A percentile compares a stretch with the other conserved stretches of the same genome.
phyloP scores from a whole-genome alignment of 1,140 invertebrate species.

The Penaeus chinensis region DNA sequence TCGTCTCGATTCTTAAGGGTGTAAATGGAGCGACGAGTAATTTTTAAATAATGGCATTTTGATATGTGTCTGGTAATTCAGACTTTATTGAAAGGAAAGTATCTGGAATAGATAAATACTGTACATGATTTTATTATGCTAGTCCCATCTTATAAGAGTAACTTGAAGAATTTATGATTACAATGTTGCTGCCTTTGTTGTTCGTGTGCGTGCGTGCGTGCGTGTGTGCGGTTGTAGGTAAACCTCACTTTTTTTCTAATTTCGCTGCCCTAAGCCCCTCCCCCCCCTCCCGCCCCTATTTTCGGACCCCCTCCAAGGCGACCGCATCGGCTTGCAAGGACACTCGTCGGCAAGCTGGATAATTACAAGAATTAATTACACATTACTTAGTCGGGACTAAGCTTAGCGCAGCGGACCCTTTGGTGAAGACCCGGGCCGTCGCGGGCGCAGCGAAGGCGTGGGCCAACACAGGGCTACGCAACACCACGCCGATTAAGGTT shows the following conservation, averaged over 20 bases:
- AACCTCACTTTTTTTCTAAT: background rate
- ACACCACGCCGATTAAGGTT: conserved; percentile 32
- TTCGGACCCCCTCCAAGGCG: background rate
- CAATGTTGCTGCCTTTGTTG: background rate
- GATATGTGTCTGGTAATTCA: too few species aligned
- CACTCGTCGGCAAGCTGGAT: conserved; percentile 43
- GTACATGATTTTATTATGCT: too few species aligned
- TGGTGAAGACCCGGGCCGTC: conserved; percentile 12
- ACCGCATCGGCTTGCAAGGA: conserved; percentile 33
- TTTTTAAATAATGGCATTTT: too few species aligned
- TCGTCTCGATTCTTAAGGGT: too few species aligned
- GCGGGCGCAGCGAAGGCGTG: too few species aligned
- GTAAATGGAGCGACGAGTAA: too few species aligned
- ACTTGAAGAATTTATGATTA: background rate
- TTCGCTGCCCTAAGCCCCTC: background rate
- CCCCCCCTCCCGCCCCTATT: conserved; percentile 8
- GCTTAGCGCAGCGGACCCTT: conserved; percentile 49
- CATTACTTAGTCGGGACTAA: conserved; percentile 51
- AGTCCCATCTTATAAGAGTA: too few species aligned
- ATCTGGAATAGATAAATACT: too few species aligned
- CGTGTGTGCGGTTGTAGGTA: background rate
- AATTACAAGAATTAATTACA: conserved; percentile 58
- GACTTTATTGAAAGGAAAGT: too few species aligned
- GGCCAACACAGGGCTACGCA: conserved; percentile 29
- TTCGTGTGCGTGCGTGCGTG: background rate